A percentile compares a stretch with the other conserved stretches of the same genome.
Conservation (phyloP, 2,888 invertebrate genomes). For the Acleris emargana region DNA sequence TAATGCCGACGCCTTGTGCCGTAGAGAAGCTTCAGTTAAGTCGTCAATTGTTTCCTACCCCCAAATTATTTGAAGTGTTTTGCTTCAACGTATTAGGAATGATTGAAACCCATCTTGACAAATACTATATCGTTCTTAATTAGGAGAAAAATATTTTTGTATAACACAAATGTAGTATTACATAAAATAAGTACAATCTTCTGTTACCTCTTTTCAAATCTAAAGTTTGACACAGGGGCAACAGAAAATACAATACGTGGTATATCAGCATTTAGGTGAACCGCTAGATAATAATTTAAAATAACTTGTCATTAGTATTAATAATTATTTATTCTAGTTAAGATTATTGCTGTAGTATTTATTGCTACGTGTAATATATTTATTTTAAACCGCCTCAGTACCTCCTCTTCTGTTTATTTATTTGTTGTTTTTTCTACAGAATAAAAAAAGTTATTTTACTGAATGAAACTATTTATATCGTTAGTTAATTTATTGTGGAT, state of each 20-base stretch:
- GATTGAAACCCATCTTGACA: slow-evolving; percentile 11
- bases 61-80: slow-evolving; percentile 40
- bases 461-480: slow-evolving; percentile 36
- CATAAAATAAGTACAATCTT: slow-evolving; percentile 76
- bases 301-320: slow-evolving; percentile 84
- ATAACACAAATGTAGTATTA: slow-evolving; percentile 69
- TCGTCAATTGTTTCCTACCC: slow-evolving; percentile 51
- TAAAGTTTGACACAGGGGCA: slow-evolving; percentile 70
- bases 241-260: slow-evolving; percentile 75
- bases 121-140: slow-evolving; percentile 16
- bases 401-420: slow-evolving; percentile 72
- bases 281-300: slow-evolving; percentile 79
- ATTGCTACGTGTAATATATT: slow-evolving; percentile 72
- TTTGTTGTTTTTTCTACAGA: slow-evolving; percentile 48
- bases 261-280: slow-evolving; percentile 74
- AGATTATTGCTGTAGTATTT: slow-evolving; percentile 64
- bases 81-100: slow-evolving; percentile 1
- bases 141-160: slow-evolving; percentile 52
- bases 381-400: slow-evolving; percentile 80
- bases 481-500: slow-evolving; percentile 22
- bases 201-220: slow-evolving; percentile 80
- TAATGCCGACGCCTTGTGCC: slow-evolving; percentile 27
- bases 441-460: slow-evolving; percentile 28
- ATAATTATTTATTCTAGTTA: slow-evolving; percentile 80
- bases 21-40: slow-evolving; percentile 54